These are phyloP conservation scores for Philaethria dido DNA, from an alignment of 2,888 invertebrate genomes.

Conservation along the genomic window DNA sequence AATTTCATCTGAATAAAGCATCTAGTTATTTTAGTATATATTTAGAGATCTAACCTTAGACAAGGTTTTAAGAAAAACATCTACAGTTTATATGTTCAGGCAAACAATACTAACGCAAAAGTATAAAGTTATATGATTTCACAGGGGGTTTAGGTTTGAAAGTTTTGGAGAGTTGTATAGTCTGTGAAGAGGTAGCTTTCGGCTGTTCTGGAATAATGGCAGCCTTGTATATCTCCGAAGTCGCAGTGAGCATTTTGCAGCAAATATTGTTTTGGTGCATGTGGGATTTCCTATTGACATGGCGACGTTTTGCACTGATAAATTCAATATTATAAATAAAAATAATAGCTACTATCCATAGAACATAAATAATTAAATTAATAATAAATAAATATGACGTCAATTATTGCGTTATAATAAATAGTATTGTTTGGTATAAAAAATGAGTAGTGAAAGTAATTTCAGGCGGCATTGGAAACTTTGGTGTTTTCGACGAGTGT, in stretches of 20 bases:
- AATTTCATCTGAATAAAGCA: not conserved
- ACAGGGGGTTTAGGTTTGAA: slow-evolving; percentile 90
- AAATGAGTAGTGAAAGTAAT: slow-evolving; percentile 44
- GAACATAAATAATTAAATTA: not conserved
- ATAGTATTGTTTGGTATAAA: not conserved
- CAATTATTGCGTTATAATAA: too few relatives aligned
- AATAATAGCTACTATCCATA: too few relatives aligned
- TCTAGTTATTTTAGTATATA: too few relatives aligned
- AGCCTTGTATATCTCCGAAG: slow-evolving; percentile 92
- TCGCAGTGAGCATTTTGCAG: slow-evolving; percentile 81
- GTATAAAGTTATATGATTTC: slow-evolving; percentile 36
- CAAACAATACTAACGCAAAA: too few relatives aligned
- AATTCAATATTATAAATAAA: too few relatives aligned
- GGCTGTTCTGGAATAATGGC: slow-evolving; percentile 96
- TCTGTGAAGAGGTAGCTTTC: slow-evolving; percentile 94
- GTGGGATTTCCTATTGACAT: slow-evolving; percentile 13
- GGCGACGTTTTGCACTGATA: not conserved
- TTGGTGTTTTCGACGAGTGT: slow-evolving; percentile 83
- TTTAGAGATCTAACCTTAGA: too few relatives aligned
- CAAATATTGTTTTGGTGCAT: slow-evolving; percentile 15
- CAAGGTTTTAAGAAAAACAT: too few relatives aligned
- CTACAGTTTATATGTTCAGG: too few relatives aligned
- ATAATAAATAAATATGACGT: not conserved
- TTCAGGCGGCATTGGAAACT: slow-evolving; percentile 78
- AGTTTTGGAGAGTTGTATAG: slow-evolving; percentile 88